Conservation (phyloP, 2,797 vertebrate species). For the Phrynocephalus forsythii region DNA sequence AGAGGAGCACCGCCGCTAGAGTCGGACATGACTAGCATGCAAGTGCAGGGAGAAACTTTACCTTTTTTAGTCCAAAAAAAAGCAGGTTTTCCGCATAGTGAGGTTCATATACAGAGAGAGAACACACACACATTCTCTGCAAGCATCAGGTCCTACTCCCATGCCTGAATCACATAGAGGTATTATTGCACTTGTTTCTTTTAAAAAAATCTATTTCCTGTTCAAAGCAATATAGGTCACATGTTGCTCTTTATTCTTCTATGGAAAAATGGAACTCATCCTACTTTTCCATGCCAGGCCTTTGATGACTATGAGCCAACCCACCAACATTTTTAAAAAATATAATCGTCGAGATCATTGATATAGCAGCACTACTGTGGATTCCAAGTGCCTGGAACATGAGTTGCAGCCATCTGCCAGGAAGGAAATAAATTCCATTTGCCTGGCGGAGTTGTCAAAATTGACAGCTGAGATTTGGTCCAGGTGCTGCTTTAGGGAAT, state of each 20-base stretch:
- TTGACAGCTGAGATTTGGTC: background rate
- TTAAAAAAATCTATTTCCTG: background rate
- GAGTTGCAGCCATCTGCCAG: no score
- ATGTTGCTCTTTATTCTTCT: background rate
- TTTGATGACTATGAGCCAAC: background rate
- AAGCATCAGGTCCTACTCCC: background rate
- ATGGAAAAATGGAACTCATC: constrained; percentile 10
- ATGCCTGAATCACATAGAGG: background rate
- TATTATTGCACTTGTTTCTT: background rate
- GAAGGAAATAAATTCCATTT: background rate
- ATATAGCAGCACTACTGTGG: background rate
- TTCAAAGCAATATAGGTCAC: background rate
- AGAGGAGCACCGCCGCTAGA: no score
- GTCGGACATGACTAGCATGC: no score
- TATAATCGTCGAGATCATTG: background rate
- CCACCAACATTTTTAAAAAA: background rate
- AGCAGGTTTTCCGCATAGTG: no score
- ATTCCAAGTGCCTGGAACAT: background rate
- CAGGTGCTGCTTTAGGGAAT: no score
- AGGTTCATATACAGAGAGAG: no score
- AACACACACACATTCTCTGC: background rate
- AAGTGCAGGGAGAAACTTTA: no score
- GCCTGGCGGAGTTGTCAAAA: background rate
- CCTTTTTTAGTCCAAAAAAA: no score
- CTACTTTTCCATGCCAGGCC: background rate